Percentiles rank a stretch among this genome's conserved stretches.
These are phyloP conservation scores for Phocoena phocoena DNA, from an alignment of 2,113 vertebrate genomes.

Conservation along the genomic window DNA sequence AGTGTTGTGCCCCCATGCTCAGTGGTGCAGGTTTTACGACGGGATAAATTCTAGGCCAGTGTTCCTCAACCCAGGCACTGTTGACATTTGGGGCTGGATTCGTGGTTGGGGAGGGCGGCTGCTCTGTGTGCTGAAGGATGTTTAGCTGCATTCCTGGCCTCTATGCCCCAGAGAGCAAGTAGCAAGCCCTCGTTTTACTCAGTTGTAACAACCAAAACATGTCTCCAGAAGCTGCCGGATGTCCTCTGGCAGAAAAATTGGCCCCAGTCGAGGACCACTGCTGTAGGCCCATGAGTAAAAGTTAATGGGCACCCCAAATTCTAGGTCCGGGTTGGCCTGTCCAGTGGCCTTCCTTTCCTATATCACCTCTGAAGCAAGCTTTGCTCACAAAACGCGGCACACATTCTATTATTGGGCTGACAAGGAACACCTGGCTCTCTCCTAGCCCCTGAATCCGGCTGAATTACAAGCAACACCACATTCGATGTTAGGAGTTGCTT, in stretches of 20 bases:
- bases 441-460: neutral
- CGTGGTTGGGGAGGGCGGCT: neutral
- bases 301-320: neutral
- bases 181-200: neutral
- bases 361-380: neutral
- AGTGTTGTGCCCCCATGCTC: neutral
- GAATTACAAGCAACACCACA: neutral
- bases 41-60: neutral
- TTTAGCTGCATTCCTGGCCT: neutral
- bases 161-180: neutral
- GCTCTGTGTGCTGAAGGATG: neutral
- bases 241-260: neutral
- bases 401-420: neutral
- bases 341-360: neutral
- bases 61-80: neutral
- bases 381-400: neutral
- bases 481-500: neutral
- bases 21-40: neutral
- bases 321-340: neutral
- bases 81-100: neutral
- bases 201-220: neutral
- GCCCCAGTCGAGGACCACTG: neutral
- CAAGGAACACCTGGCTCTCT: neutral
- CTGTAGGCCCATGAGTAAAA: neutral
- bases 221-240: neutral